phyloP scores from a whole-genome alignment of 2,113 vertebrate species.

The Tor tambroides region DNA sequence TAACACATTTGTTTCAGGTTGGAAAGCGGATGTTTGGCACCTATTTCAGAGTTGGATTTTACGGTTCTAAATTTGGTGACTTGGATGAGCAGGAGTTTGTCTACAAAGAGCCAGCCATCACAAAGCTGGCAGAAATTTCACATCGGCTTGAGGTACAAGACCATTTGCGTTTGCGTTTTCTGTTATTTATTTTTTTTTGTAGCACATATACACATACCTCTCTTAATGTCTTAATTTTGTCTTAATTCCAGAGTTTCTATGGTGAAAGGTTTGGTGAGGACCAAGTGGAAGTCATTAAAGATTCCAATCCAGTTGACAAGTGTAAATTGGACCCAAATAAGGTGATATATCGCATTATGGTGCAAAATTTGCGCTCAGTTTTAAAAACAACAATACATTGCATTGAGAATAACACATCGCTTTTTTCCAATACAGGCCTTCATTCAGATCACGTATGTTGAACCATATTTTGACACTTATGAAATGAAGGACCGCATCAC shows the following conservation, averaged over 20 bases:
- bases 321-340: slow-evolving; percentile 97
- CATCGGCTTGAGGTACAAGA: slow-evolving; percentile 91
- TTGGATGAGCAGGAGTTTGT: slow-evolving; percentile 99
- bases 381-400: background rate
- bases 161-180: background rate
- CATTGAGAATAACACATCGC: background rate
- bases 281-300: slow-evolving; percentile 96
- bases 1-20: slow-evolving; percentile 72
- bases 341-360: slow-evolving; percentile 66
- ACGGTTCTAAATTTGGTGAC: slow-evolving; percentile 95
- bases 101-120: slow-evolving; percentile 98
- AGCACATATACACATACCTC: background rate
- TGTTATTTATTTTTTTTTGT: background rate
- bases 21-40: slow-evolving; percentile 99
- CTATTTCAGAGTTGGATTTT: slow-evolving; percentile 97
- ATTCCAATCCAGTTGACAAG: slow-evolving; percentile 98
- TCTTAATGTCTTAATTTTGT: slow-evolving; percentile 37
- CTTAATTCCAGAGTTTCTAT: slow-evolving; percentile 88
- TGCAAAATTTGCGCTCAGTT: background rate
- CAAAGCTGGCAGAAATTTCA: slow-evolving; percentile 96
- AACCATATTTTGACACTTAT: slow-evolving; percentile 96
- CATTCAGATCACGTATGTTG: slow-evolving; percentile 97
- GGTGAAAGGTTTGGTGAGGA: slow-evolving; percentile 97
- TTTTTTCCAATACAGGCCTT: slow-evolving; percentile 82
- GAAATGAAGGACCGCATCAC: slow-evolving; percentile 99